Conservation (phyloP, 2,113 vertebrate species). For the Dinomys branickii region DNA sequence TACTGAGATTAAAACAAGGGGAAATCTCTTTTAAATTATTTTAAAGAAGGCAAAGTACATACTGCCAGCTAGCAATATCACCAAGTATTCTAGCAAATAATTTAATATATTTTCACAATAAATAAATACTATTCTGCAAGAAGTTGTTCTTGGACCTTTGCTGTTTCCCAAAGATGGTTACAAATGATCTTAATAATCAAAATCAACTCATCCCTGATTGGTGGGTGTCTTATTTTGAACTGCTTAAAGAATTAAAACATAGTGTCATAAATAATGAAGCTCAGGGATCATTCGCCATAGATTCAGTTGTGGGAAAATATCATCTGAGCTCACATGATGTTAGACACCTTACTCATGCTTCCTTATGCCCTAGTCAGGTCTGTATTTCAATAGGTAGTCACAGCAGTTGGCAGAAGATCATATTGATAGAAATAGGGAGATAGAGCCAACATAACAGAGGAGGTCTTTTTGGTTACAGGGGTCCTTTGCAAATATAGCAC, state of each 20-base stretch:
- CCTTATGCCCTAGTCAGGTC: neutral
- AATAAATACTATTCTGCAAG: too few relatives aligned
- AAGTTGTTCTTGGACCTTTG: too few relatives aligned
- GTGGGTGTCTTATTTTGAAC: neutral
- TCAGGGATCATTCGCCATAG: neutral
- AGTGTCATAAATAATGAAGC: neutral
- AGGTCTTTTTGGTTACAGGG: neutral
- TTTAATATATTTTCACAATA: neutral
- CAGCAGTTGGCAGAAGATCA: neutral
- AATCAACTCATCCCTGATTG: too few relatives aligned
- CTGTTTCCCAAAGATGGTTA: too few relatives aligned
- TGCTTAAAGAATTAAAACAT: neutral
- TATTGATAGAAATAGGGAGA: neutral
- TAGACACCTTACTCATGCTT: neutral
- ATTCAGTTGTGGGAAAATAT: neutral
- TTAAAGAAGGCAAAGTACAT: neutral
- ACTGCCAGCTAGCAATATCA: neutral
- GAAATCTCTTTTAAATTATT: neutral
- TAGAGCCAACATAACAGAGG: neutral
- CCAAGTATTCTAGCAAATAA: neutral
- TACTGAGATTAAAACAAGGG: neutral
- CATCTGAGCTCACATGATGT: neutral
- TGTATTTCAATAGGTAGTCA: neutral
- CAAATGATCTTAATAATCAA: too few relatives aligned
- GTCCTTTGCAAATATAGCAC: neutral